Evolutionary conservation across 1,140 invertebrate genomes (phyloP).

Genomic region (Drosophila pseudoobscura): DNA sequence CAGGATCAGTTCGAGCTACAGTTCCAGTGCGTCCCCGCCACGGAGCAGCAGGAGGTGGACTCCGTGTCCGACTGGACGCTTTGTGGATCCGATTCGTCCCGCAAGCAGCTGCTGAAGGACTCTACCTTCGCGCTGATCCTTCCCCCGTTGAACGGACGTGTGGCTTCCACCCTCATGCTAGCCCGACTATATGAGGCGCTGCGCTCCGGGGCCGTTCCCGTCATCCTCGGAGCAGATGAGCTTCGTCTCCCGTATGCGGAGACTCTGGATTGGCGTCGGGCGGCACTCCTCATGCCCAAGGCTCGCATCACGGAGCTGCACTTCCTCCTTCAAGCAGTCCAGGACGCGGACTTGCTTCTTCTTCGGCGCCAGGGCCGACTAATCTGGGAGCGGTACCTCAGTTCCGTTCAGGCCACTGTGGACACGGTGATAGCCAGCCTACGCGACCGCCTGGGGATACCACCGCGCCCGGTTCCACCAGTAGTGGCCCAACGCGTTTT

Average conservation of each 20-base stretch:
- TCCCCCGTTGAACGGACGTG: constrained; percentile 87
- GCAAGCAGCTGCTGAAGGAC: constrained; percentile 89
- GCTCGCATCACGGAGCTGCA: constrained; percentile 96
- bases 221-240: constrained; percentile 93
- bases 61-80: constrained; percentile 91
- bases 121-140: constrained; percentile 96
- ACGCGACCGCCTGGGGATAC: constrained; percentile 93
- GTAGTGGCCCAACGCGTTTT: constrained; percentile 88
- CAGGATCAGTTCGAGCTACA: constrained; percentile 91
- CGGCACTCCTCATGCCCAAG: constrained; percentile 91
- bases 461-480: constrained; percentile 89
- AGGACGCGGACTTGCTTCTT: constrained; percentile 93
- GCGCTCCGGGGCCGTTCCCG: constrained; percentile 94
- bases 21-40: constrained; percentile 90
- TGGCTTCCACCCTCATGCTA: constrained; percentile 91
- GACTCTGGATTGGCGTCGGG: constrained; percentile 94
- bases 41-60: constrained; percentile 86
- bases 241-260: constrained; percentile 92
- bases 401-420: constrained; percentile 91
- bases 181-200: constrained; percentile 93
- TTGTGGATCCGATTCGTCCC: constrained; percentile 90
- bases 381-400: constrained; percentile 94
- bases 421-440: constrained; percentile 92
- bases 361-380: constrained; percentile 94
- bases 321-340: constrained; percentile 93